Conservation (phyloP, 2,797 vertebrate species). For the Ctenopoma multispine region DNA sequence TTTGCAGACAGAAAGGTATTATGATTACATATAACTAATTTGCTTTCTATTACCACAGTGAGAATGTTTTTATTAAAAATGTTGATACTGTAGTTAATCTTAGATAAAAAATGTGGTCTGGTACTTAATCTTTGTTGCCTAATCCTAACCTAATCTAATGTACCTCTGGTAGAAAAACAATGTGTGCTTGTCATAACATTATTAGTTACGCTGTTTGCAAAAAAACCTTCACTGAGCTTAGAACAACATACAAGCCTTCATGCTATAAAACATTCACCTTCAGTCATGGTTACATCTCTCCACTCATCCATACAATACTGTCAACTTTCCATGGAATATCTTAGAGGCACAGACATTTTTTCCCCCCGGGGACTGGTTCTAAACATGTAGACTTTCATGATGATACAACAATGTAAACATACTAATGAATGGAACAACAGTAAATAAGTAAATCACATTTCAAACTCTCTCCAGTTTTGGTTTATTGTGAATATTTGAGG, state of each 20-base stretch:
- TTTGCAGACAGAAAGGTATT: not conserved
- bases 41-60: not conserved
- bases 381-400: not conserved
- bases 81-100: no score
- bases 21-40: not conserved
- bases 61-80: no score
- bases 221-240: not conserved
- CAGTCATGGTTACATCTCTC: not conserved
- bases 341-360: not conserved
- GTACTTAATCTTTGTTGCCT: not conserved
- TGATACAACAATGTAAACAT: not conserved
- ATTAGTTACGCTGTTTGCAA: not conserved
- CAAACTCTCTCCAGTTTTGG: not conserved
- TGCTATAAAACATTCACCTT: not conserved
- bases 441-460: conserved; percentile 1
- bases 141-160: no score
- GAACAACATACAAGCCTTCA: not conserved
- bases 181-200: no score
- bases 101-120: no score
- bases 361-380: not conserved
- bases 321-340: not conserved
- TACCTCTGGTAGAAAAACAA: no score
- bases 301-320: not conserved
- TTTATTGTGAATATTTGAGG: not conserved
- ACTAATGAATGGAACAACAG: not conserved